phyloP scores from a whole-genome alignment of 2,797 vertebrate species.

The Myotis vivesi region DNA sequence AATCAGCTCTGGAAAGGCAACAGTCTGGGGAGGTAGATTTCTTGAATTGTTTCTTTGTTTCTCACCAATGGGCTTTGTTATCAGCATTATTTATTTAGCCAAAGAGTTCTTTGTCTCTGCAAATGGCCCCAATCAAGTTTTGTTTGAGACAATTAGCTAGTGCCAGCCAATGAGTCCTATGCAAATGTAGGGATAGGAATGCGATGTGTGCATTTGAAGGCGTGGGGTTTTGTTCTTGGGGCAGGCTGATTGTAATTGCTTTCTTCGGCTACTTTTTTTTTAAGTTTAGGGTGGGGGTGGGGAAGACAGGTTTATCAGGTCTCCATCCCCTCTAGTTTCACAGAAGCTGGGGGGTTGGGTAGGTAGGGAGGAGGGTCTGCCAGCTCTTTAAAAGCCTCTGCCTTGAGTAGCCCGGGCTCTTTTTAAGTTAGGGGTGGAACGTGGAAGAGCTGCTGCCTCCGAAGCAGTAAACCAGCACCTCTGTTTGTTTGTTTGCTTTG shows the following conservation, averaged over 20 bases:
- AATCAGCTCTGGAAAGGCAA: conserved; percentile 84
- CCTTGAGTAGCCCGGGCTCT: conserved; percentile 73
- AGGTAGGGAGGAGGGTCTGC: conserved; percentile 60
- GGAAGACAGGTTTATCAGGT: conserved; percentile 87
- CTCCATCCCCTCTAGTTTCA: conserved; percentile 80
- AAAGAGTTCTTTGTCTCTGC: conserved; percentile 96
- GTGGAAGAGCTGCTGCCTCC: conserved; percentile 61
- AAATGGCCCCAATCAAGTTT: conserved; percentile 96
- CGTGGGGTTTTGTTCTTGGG: conserved; percentile 89
- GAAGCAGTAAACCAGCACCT: conserved; percentile 75
- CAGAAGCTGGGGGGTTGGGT: conserved; percentile 83
- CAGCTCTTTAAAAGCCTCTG: conserved; percentile 83
- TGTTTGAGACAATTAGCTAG: conserved; percentile 94
- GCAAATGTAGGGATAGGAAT: conserved; percentile 89
- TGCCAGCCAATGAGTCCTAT: conserved; percentile 91
- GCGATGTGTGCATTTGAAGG: conserved; percentile 90
- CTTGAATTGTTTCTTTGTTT: conserved; percentile 91
- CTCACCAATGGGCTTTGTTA: conserved; percentile 92
- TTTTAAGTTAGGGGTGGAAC: conserved; percentile 74
- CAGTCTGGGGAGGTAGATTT: conserved; percentile 88
- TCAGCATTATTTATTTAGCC: conserved; percentile 95
- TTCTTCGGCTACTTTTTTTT: conserved; percentile 81
- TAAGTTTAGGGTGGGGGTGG: conserved; percentile 72
- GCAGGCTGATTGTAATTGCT: conserved; percentile 87
- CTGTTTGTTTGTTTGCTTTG: conserved; percentile 72